phyloP scores from a whole-genome alignment of 2,113 vertebrate species.

The Shinisaurus crocodilurus region DNA sequence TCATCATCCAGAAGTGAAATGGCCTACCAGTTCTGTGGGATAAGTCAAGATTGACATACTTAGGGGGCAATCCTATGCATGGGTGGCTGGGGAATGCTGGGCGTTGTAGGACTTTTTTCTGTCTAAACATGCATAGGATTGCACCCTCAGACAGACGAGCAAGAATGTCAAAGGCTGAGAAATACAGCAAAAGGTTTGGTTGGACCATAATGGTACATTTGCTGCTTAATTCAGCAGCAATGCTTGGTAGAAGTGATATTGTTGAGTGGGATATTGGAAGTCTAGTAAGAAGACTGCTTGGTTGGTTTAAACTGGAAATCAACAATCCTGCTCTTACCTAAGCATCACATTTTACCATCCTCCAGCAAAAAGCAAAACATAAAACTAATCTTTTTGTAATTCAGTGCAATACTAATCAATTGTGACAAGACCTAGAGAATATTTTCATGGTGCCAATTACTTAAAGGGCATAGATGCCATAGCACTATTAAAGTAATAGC shows the following conservation, averaged over 20 bases:
- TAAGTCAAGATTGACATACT: not conserved
- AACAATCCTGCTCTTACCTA: fast-evolving
- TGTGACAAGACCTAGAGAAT: slow-evolving; percentile 73
- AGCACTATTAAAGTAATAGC: slow-evolving; percentile 71
- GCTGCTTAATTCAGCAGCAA: not conserved
- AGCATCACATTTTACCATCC: not conserved
- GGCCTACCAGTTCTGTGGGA: not conserved
- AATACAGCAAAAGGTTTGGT: not conserved
- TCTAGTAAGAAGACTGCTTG: not conserved
- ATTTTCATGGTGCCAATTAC: slow-evolving; percentile 77
- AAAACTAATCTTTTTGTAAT: slow-evolving; percentile 56
- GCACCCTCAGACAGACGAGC: not conserved
- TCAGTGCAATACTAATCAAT: slow-evolving; percentile 66
- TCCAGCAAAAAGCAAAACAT: slow-evolving; percentile 18
- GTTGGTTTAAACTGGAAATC: fast-evolving
- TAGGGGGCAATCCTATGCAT: not conserved
- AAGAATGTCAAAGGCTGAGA: not conserved
- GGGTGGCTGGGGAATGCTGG: no score
- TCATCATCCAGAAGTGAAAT: not conserved
- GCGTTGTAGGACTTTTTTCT: no score
- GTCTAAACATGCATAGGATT: no score
- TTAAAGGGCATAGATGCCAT: slow-evolving; percentile 79
- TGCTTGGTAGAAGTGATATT: not conserved
- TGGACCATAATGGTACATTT: not conserved
- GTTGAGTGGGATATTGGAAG: not conserved